A percentile compares a stretch with the other conserved stretches of the same genome.
These are phyloP conservation scores for Chamaetylas fuelleborni DNA, from an alignment of 2,113 vertebrate species.

Conservation along the genomic window DNA sequence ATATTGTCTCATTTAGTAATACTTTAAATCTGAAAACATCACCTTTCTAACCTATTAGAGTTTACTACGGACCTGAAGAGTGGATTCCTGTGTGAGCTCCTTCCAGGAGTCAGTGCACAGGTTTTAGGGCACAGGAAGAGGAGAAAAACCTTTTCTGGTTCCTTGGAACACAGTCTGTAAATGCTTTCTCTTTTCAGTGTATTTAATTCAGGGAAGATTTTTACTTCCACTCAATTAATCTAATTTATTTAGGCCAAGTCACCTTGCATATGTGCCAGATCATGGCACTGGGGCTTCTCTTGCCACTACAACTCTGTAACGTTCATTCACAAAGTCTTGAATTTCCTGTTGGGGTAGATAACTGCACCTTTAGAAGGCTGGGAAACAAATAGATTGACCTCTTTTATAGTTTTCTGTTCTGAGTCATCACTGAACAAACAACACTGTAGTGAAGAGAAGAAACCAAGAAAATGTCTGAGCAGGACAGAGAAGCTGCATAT, in stretches of 20 bases:
- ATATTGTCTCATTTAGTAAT: neutral
- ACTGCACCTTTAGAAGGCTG: neutral
- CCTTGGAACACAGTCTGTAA: neutral
- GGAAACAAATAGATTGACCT: neutral
- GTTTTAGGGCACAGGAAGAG: neutral
- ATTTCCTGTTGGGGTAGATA: constrained; percentile 14
- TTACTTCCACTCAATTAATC: neutral
- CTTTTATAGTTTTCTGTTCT: neutral
- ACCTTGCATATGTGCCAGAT: neutral
- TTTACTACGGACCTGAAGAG: neutral
- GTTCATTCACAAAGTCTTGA: neutral
- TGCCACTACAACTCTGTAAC: neutral
- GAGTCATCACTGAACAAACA: constrained; percentile 7
- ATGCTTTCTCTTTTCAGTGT: neutral
- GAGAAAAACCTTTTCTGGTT: neutral
- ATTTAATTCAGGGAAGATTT: neutral
- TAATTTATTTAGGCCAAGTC: neutral
- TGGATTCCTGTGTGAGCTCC: rapidly evolving
- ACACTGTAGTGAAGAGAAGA: neutral
- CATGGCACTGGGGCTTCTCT: neutral
- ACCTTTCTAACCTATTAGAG: neutral
- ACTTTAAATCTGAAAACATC: neutral
- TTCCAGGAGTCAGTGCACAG: neutral
- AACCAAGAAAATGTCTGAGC: neutral
- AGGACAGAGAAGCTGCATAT: neutral